A percentile compares a stretch with the other conserved stretches of the same genome.
Evolutionary conservation across 2,113 vertebrate genomes (phyloP).

Genomic region (Hippocampus comes): DNA sequence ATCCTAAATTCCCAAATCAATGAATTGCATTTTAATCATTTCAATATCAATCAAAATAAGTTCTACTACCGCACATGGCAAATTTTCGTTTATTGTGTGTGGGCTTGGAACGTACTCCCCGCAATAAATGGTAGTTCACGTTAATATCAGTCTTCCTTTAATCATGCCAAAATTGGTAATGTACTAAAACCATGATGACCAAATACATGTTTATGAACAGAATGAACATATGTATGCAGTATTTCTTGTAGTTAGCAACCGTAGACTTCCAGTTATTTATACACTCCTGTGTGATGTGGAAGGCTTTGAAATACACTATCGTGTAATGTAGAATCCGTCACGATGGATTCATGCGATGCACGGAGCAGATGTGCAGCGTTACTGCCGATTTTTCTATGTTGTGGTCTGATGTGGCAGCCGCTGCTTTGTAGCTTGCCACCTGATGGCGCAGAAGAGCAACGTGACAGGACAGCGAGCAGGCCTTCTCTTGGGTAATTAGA

Average conservation of each 20-base stretch:
- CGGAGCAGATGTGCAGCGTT: background rate
- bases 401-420: background rate
- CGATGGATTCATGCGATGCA: background rate
- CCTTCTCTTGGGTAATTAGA: conserved; percentile 56
- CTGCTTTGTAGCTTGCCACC: conserved; percentile 34
- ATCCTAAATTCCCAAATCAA: no score
- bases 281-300: background rate
- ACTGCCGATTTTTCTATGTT: background rate
- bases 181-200: no score
- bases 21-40: no score
- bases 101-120: no score
- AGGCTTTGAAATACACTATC: background rate
- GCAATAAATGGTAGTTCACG: no score
- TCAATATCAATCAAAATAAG: no score
- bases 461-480: conserved; percentile 7
- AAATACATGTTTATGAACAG: background rate
- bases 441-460: conserved; percentile 56
- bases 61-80: no score
- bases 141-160: background rate
- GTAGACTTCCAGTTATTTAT: background rate
- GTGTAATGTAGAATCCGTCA: background rate
- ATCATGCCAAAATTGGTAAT: no score
- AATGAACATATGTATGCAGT: background rate
- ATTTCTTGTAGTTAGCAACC: background rate
- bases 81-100: no score